phyloP scores from a whole-genome alignment of 2,797 vertebrate species.

The Telmatherina bonti region DNA sequence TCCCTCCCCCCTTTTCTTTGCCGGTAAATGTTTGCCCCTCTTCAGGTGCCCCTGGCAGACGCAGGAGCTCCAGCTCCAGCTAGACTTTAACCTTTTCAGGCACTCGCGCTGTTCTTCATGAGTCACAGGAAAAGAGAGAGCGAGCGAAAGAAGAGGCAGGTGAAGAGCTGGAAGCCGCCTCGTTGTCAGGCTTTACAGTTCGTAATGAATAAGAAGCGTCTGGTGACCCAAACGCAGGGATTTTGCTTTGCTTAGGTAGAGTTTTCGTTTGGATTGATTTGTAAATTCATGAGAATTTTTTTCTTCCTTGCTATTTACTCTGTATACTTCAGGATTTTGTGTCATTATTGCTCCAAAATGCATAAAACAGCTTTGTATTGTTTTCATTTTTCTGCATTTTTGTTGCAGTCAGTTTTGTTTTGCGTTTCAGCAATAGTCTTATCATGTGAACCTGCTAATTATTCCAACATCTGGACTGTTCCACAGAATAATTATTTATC shows the following conservation, averaged over 20 bases:
- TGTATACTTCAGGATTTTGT: background rate
- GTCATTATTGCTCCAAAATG: background rate
- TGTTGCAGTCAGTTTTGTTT: background rate
- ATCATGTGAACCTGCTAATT: background rate
- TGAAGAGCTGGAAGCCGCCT: constrained; percentile 71
- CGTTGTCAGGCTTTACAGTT: constrained; percentile 76
- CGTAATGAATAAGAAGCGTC: constrained; percentile 80
- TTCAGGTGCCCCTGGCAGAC: constrained; percentile 83
- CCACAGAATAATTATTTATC: background rate
- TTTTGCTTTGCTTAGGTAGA: constrained; percentile 59
- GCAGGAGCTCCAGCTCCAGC: constrained; percentile 64
- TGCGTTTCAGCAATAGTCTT: background rate
- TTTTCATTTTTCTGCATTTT: background rate
- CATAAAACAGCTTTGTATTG: background rate
- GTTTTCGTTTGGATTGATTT: constrained; percentile 2
- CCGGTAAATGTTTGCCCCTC: constrained; percentile 84
- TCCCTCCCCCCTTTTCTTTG: constrained; percentile 72
- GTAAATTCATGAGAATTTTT: background rate
- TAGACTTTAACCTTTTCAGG: constrained; percentile 83
- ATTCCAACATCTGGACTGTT: background rate
- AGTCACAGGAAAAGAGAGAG: constrained; percentile 55
- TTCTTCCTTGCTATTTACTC: background rate
- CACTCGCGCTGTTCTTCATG: constrained; percentile 61
- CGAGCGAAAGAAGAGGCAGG: constrained; percentile 69
- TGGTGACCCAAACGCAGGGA: constrained; percentile 65